phyloP scores from a whole-genome alignment of 2,797 vertebrate species.

The Anolis apletophallus region DNA sequence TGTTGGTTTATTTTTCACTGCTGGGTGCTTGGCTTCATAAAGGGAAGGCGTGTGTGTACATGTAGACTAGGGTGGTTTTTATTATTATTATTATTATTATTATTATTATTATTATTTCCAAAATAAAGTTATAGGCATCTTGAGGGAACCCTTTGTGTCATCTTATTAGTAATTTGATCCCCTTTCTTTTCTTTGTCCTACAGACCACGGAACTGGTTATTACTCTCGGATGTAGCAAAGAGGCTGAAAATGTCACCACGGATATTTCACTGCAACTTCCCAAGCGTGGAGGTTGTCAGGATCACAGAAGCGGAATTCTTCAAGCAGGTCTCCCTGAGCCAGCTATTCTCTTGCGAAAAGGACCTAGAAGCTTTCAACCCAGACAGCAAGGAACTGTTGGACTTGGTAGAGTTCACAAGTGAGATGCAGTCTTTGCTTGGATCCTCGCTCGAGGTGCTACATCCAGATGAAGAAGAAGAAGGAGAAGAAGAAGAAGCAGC shows the following conservation, averaged over 20 bases:
- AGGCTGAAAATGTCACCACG: constrained; percentile 90
- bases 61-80: background rate
- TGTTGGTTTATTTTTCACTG: too few species aligned
- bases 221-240: constrained; percentile 89
- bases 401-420: constrained; percentile 90
- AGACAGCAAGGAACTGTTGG: constrained; percentile 88
- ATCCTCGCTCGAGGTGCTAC: constrained; percentile 88
- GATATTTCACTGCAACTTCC: constrained; percentile 89
- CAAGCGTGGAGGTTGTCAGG: constrained; percentile 88
- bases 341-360: constrained; percentile 88
- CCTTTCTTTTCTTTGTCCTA: constrained; percentile 30
- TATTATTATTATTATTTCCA: background rate
- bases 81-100: rapidly evolving
- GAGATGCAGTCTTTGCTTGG: constrained; percentile 91
- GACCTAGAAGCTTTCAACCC: constrained; percentile 89
- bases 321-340: constrained; percentile 90
- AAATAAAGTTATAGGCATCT: background rate
- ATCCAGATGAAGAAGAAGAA: constrained; percentile 79
- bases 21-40: background rate
- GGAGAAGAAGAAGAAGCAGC: constrained; percentile 11
- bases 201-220: constrained; percentile 93
- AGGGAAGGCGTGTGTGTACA: rapidly evolving
- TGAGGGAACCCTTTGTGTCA: background rate
- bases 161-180: background rate
- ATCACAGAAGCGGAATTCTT: constrained; percentile 90